These are phyloP conservation scores for Stigmatopora nigra DNA, from an alignment of 2,113 vertebrate species.

Conservation along the genomic window DNA sequence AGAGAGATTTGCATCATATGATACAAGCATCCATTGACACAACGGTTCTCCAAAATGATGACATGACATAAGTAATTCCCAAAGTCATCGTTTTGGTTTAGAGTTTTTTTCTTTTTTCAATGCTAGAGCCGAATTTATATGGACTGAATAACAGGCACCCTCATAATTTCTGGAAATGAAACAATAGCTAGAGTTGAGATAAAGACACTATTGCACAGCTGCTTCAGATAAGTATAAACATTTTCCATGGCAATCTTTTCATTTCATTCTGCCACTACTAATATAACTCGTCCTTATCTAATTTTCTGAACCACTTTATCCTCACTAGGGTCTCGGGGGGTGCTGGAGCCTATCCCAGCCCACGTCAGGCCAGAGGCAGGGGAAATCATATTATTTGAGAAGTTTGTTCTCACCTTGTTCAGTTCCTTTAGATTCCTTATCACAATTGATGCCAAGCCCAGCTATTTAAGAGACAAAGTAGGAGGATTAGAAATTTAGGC, in stretches of 20 bases:
- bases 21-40: too few relatives aligned
- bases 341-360: too few relatives aligned
- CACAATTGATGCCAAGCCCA: constrained; percentile 13
- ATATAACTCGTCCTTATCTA: too few relatives aligned
- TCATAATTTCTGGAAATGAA: background rate
- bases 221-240: background rate
- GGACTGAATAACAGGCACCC: background rate
- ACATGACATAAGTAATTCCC: background rate
- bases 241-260: background rate
- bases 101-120: background rate
- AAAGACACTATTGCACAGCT: background rate
- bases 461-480: constrained; percentile 20
- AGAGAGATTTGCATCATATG: too few relatives aligned
- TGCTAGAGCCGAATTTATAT: background rate
- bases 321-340: too few relatives aligned
- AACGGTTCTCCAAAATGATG: too few relatives aligned
- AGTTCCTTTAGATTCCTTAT: fast-evolving
- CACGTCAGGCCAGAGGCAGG: background rate
- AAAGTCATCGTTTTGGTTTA: background rate
- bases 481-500: constrained; percentile 1
- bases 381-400: background rate
- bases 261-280: background rate
- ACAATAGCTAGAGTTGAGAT: background rate
- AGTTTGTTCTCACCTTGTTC: constrained; percentile 26
- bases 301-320: too few relatives aligned